Evolutionary conservation across 2,113 vertebrate species (phyloP).

Genomic region (Xiphophorus couchianus): DNA sequence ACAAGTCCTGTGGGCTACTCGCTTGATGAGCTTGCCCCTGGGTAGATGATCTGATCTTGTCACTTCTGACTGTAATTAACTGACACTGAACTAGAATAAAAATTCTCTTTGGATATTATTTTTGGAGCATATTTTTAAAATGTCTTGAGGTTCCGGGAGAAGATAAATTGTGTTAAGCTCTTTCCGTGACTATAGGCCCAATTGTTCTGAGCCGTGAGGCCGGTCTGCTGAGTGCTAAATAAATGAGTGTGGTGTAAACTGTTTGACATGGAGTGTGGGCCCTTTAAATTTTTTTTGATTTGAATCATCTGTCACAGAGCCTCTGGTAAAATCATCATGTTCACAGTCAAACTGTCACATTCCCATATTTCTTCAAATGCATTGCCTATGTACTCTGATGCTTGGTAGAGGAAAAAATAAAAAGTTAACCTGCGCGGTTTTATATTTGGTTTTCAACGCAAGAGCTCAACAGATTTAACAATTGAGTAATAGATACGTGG

Average conservation of each 20-base stretch:
- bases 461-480: not conserved
- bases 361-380: slow-evolving; percentile 6
- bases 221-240: slow-evolving; percentile 16
- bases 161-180: slow-evolving; percentile 18
- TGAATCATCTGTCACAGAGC: slow-evolving; percentile 53
- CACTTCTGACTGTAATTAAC: slow-evolving; percentile 56
- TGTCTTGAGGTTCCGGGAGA: slow-evolving; percentile 20
- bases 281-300: slow-evolving; percentile 33
- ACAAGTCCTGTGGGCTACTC: slow-evolving; percentile 46
- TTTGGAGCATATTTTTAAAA: slow-evolving; percentile 21
- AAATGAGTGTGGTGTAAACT: slow-evolving; percentile 43
- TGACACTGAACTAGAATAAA: slow-evolving; percentile 29
- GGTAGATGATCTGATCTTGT: slow-evolving; percentile 57
- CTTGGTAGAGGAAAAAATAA: slow-evolving; percentile 1
- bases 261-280: slow-evolving; percentile 31
- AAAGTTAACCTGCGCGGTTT: slow-evolving; percentile 10
- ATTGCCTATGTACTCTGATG: not conserved
- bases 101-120: slow-evolving; percentile 25
- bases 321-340: slow-evolving; percentile 34
- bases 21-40: slow-evolving; percentile 42
- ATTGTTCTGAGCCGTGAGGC: slow-evolving; percentile 27
- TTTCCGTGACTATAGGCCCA: not conserved
- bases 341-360: slow-evolving; percentile 31
- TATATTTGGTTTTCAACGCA: not conserved
- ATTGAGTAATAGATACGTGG: not conserved